These are phyloP conservation scores for Drosophila robusta DNA, from an alignment of 2,888 invertebrate genomes.

Conservation along the genomic window DNA sequence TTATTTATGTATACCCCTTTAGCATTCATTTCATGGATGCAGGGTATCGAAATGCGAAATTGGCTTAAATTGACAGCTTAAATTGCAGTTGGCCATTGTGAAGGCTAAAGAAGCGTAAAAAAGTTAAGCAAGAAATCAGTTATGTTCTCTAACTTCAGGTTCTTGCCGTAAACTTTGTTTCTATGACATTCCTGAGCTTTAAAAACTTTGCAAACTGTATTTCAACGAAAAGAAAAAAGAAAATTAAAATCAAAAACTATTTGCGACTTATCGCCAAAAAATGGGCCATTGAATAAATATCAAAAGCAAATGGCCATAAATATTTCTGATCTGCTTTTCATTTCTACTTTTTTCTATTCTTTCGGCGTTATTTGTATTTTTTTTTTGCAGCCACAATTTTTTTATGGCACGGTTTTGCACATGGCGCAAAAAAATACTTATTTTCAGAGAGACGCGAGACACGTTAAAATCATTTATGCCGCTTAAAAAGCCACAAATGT, in stretches of 20 bases:
- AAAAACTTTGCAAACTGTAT: slow-evolving; percentile 27
- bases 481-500: slow-evolving; percentile 76
- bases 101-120: not conserved
- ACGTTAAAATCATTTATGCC: slow-evolving; percentile 72
- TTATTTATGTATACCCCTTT: not conserved
- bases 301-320: slow-evolving; percentile 75
- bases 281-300: slow-evolving; percentile 78
- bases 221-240: slow-evolving; percentile 21
- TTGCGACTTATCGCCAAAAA: slow-evolving; percentile 75
- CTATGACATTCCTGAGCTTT: slow-evolving; percentile 25
- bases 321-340: slow-evolving; percentile 66
- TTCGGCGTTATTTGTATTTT: slow-evolving; percentile 5
- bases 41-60: slow-evolving; percentile 10
- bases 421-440: slow-evolving; percentile 63
- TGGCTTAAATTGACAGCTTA: slow-evolving; percentile 45
- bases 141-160: slow-evolving; percentile 21
- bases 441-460: slow-evolving; percentile 39
- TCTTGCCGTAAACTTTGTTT: slow-evolving; percentile 23
- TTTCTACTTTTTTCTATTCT: slow-evolving; percentile 33
- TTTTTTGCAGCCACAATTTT: slow-evolving; percentile 28
- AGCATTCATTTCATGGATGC: not conserved
- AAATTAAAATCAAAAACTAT: slow-evolving; percentile 54
- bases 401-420: slow-evolving; percentile 45
- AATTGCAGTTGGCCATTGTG: slow-evolving; percentile 31
- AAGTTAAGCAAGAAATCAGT: slow-evolving; percentile 17